Evolutionary conservation across 1,140 invertebrate species (phyloP).

Genomic region (Lasaia peninsularis): DNA sequence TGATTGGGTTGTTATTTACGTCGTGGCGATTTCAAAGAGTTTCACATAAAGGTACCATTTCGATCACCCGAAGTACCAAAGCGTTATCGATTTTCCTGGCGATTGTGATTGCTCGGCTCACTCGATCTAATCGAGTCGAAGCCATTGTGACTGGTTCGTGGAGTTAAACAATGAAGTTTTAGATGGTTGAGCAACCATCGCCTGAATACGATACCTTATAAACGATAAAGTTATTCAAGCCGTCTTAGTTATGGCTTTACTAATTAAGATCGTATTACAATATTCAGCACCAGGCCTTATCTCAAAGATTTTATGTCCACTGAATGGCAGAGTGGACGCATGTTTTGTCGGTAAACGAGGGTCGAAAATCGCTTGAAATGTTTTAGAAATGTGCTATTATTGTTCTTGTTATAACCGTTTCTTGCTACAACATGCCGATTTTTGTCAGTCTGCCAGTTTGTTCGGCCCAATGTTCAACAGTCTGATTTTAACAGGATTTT

Average conservation of each 20-base stretch:
- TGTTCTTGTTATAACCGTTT: too few species aligned
- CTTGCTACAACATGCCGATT: too few species aligned
- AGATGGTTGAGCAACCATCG: slow-evolving; percentile 10
- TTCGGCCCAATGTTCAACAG: too few species aligned
- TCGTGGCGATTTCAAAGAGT: background rate
- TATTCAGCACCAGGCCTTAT: too few species aligned
- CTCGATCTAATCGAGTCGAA: slow-evolving; percentile 16
- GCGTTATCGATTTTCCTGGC: slow-evolving; percentile 10
- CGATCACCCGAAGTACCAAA: slow-evolving; percentile 1
- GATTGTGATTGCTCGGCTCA: slow-evolving; percentile 9
- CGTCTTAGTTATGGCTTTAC: background rate
- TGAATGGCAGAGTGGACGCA: too few species aligned
- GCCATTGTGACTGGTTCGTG: slow-evolving; percentile 12
- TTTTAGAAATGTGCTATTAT: too few species aligned
- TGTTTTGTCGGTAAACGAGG: too few species aligned
- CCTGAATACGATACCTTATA: slow-evolving; percentile 5
- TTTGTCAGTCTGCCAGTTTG: too few species aligned
- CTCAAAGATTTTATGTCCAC: too few species aligned
- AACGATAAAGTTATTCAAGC: slow-evolving; percentile 2
- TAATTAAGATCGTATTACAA: slow-evolving; percentile 1
- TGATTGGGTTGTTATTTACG: background rate
- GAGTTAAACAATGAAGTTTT: slow-evolving; percentile 15
- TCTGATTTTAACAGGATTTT: too few species aligned
- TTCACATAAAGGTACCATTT: slow-evolving; percentile 10
- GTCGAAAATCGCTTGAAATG: too few species aligned